phyloP scores from a whole-genome alignment of 2,797 vertebrate species.

The Antennarius maculatus region DNA sequence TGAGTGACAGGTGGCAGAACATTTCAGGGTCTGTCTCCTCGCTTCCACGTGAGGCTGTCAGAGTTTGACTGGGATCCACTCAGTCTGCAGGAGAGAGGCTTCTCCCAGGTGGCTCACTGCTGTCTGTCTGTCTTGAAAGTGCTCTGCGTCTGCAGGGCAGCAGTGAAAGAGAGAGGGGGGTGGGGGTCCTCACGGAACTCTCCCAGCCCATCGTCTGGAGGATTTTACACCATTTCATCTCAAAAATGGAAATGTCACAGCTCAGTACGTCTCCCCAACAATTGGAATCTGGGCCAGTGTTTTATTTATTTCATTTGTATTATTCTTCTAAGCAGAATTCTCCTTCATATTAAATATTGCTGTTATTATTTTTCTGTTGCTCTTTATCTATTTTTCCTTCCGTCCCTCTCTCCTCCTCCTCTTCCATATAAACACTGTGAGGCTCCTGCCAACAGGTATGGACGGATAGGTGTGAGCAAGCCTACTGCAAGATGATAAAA shows the following conservation, averaged over 20 bases:
- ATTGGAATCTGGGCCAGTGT: slow-evolving; percentile 79
- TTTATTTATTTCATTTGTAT: slow-evolving; percentile 75
- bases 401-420: slow-evolving; percentile 2
- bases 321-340: slow-evolving; percentile 53
- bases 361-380: slow-evolving; percentile 48
- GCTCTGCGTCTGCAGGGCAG: slow-evolving; percentile 72
- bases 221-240: slow-evolving; percentile 81
- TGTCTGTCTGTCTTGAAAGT: slow-evolving; percentile 81
- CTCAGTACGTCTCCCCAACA: slow-evolving; percentile 76
- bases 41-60: slow-evolving; percentile 81
- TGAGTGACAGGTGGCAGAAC: slow-evolving; percentile 85
- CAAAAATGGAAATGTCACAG: slow-evolving; percentile 79
- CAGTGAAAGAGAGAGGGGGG: slow-evolving; percentile 37
- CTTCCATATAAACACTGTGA: slow-evolving; percentile 39
- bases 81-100: slow-evolving; percentile 76
- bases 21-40: slow-evolving; percentile 83
- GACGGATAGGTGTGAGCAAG: slow-evolving; percentile 54
- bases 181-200: slow-evolving; percentile 73
- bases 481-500: slow-evolving; percentile 39
- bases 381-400: slow-evolving; percentile 30
- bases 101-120: slow-evolving; percentile 81
- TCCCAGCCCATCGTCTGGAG: slow-evolving; percentile 70
- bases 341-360: slow-evolving; percentile 61
- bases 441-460: slow-evolving; percentile 61
- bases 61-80: slow-evolving; percentile 81